Percentiles rank a stretch among this genome's conserved stretches.
Conservation (phyloP, 2,113 vertebrate genomes). For the Eupsittula cactorum region DNA sequence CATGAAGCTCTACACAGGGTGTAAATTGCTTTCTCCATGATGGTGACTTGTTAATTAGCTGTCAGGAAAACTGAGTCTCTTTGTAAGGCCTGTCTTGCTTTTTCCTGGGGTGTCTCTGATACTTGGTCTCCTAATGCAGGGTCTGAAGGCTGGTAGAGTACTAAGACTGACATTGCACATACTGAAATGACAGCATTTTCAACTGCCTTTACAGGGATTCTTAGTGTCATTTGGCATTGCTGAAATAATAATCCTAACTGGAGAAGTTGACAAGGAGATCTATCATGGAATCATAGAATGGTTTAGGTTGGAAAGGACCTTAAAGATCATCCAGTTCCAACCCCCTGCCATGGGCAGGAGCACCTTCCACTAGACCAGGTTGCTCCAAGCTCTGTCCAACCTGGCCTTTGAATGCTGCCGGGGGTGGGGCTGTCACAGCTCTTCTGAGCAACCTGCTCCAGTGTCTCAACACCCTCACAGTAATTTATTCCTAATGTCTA, state of each 20-base stretch:
- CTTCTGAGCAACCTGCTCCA: background rate
- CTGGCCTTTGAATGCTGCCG: background rate
- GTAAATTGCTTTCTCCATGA: background rate
- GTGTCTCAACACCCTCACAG: background rate
- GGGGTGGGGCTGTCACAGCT: background rate
- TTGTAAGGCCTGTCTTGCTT: background rate
- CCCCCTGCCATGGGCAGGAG: background rate
- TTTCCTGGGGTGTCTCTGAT: background rate
- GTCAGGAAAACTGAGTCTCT: background rate
- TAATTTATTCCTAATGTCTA: background rate
- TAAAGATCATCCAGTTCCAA: background rate
- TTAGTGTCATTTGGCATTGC: background rate
- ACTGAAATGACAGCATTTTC: accelerated
- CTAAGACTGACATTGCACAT: background rate
- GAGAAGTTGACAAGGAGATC: background rate
- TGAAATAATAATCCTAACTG: background rate
- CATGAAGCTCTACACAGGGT: background rate
- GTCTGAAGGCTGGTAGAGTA: background rate
- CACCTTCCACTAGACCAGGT: background rate
- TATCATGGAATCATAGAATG: background rate
- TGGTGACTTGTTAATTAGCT: conserved; percentile 14
- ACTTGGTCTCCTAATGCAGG: background rate
- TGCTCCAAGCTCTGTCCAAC: background rate
- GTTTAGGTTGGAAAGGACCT: background rate
- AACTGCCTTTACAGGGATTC: background rate